Evolutionary conservation across 2,888 invertebrate genomes (phyloP).

Genomic region (Patella caerulea): DNA sequence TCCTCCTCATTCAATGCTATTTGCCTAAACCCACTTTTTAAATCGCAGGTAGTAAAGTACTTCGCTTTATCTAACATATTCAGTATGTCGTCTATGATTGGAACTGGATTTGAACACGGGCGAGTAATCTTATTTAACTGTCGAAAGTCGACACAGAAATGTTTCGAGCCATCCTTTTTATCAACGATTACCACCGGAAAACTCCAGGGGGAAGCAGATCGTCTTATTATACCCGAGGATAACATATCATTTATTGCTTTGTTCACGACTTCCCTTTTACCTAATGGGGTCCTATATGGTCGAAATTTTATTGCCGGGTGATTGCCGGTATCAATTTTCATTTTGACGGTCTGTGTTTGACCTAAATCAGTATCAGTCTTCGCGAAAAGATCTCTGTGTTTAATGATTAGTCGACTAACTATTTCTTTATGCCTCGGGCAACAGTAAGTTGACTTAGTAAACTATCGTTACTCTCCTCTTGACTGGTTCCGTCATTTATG

Average conservation of each 20-base stretch:
- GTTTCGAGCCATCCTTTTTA: conserved; percentile 27
- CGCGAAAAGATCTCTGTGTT: conserved; percentile 28
- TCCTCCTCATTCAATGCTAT: conserved; percentile 32
- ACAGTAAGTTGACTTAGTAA: neutral
- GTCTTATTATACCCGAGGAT: conserved; percentile 24
- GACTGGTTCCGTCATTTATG: neutral
- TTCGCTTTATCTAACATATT: conserved; percentile 26
- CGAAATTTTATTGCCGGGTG: conserved; percentile 28
- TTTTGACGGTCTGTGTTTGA: conserved; percentile 25
- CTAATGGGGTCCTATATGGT: conserved; percentile 33
- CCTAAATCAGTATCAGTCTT: conserved; percentile 28
- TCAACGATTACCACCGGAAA: conserved; percentile 31
- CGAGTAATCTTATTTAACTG: conserved; percentile 27
- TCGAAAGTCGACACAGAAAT: neutral
- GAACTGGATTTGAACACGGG: conserved; percentile 27
- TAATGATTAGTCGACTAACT: neutral
- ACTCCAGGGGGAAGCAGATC: conserved; percentile 29
- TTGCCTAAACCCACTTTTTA: conserved; percentile 35
- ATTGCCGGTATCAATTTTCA: conserved; percentile 20
- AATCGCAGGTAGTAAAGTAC: conserved; percentile 29
- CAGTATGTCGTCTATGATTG: conserved; percentile 35
- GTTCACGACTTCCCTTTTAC: conserved; percentile 29
- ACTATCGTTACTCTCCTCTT: neutral
- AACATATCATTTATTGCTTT: conserved; percentile 38
- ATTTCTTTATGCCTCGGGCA: neutral